Evolutionary conservation across 2,888 invertebrate genomes (phyloP), one percentile per base, ranked within the genome.

Genomic region (Cryptus viduatorius): DNA sequence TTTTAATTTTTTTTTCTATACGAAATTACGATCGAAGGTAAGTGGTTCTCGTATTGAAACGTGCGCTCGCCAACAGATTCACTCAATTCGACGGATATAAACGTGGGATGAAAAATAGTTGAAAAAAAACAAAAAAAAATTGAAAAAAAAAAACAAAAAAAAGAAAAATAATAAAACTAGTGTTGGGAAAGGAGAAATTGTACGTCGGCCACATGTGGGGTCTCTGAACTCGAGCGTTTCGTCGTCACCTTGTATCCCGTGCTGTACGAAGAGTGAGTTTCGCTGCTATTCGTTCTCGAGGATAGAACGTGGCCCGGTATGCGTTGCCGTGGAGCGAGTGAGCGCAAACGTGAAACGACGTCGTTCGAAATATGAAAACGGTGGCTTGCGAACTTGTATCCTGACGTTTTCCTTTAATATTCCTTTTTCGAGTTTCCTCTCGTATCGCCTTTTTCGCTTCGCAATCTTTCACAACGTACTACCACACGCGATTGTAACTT

Each of bases 321-420:
- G 29, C 42, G 65, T 16, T 31, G 31, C 24, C 44, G 29, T 31
- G 53, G 48, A 29, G 42, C 37, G 67, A 8, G 53, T n/a, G 67
- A 59, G 68, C 5, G 37, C 12, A 53, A 37, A 37, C 10, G 37
- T n/a, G 48, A 48, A 67, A 48, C 44, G 61, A 67, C 79, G 73
- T 46, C 68, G 73, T 61, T 75, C 79, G 83, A 80, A 83, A 80
- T 83, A 80, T 64, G 79, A 79, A 79, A 79, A 50, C 59, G 64
- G 19, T 50, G 37, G 64, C 12, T 50, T 37, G 50, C 31, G 12
- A 37, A 44, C 61, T 61, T 68, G 64, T 80, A 69, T 83, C 64
- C 50, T 75, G 83, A 83, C 75, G 80, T 83, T 83, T 37, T 80
- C 68, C 69, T 80, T 80, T 80, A 83, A 83, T 83, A 80, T 83